A percentile compares a stretch with the other conserved stretches of the same genome.
These are phyloP conservation scores for Theonella swinhoei DNA, from an alignment of 37 sponge, comb jelly and placozoan genomes.

Conservation along the genomic window DNA sequence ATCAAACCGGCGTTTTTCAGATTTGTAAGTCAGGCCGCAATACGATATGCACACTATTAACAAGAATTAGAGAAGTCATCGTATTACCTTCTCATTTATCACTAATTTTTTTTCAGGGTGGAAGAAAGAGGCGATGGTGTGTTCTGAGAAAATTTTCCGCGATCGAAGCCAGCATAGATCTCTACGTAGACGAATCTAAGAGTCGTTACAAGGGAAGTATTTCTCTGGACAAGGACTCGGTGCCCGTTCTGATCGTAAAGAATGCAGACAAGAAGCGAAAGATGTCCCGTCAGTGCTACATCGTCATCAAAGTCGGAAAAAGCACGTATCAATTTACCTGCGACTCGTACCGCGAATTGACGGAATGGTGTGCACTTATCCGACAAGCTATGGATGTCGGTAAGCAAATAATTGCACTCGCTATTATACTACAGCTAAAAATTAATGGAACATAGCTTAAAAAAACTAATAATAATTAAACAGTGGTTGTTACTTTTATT, in stretches of 20 bases:
- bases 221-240: slow-evolving; percentile 41
- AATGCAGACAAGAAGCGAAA: slow-evolving; percentile 31
- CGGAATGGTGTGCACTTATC: slow-evolving; percentile 59
- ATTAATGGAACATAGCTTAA: too few species aligned
- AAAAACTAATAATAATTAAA: too few species aligned
- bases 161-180: slow-evolving; percentile 62
- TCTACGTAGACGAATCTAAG: slow-evolving; percentile 70
- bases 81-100: too few species aligned
- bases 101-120: slow-evolving; percentile 34
- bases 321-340: slow-evolving; percentile 52
- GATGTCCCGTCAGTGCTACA: slow-evolving; percentile 21
- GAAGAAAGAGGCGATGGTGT: slow-evolving; percentile 61
- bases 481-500: too few species aligned
- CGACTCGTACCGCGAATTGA: slow-evolving; percentile 54
- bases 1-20: slow-evolving; percentile 65
- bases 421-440: too few species aligned
- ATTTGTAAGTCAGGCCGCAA: slow-evolving; percentile 40
- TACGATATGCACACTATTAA: neutral
- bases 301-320: slow-evolving; percentile 63
- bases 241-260: slow-evolving; percentile 57
- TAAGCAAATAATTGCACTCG: slow-evolving; percentile 12
- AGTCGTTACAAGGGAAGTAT: slow-evolving; percentile 61
- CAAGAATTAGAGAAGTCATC: neutral
- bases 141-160: slow-evolving; percentile 49
- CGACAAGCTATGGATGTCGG: slow-evolving; percentile 70